Percentiles rank a stretch among this genome's conserved stretches.
phyloP scores from a whole-genome alignment of 2,888 invertebrate genomes.

The Fragum fragum region DNA sequence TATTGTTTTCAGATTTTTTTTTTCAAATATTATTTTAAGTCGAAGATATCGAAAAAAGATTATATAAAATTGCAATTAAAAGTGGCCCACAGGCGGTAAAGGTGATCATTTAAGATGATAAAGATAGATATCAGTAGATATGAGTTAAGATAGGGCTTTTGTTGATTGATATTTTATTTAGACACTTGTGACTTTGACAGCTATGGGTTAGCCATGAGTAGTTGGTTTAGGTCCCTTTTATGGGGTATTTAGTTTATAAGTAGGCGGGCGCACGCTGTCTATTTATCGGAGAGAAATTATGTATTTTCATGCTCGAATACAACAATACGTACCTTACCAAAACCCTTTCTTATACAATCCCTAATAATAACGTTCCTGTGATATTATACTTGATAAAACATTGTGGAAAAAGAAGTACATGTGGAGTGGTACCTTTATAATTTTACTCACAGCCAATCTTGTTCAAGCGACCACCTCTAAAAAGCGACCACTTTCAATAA shows the following conservation, averaged over 20 bases:
- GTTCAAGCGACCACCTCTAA: no score
- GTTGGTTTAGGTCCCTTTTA: background rate
- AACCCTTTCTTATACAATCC: no score
- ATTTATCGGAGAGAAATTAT: background rate
- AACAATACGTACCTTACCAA: no score
- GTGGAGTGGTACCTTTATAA: no score
- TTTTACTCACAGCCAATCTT: no score
- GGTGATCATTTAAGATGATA: constrained; percentile 24
- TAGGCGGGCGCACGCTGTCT: constrained; percentile 9
- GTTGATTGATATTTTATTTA: constrained; percentile 71
- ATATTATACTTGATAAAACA: no score
- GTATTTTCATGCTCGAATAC: no score
- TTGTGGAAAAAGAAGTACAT: no score
- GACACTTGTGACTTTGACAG: constrained; percentile 66
- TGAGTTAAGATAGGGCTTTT: constrained; percentile 40
- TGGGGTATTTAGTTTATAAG: constrained; percentile 2
- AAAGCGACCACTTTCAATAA: no score
- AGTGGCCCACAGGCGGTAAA: constrained; percentile 14
- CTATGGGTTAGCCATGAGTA: constrained; percentile 16
- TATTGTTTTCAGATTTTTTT: no score
- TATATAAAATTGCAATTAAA: constrained; percentile 8
- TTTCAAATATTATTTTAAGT: background rate
- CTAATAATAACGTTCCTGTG: no score
- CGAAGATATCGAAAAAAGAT: background rate
- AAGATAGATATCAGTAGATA: constrained; percentile 21